These are phyloP conservation scores for Addax nasomaculatus DNA, from an alignment of 2,113 vertebrate genomes.

Conservation along the genomic window DNA sequence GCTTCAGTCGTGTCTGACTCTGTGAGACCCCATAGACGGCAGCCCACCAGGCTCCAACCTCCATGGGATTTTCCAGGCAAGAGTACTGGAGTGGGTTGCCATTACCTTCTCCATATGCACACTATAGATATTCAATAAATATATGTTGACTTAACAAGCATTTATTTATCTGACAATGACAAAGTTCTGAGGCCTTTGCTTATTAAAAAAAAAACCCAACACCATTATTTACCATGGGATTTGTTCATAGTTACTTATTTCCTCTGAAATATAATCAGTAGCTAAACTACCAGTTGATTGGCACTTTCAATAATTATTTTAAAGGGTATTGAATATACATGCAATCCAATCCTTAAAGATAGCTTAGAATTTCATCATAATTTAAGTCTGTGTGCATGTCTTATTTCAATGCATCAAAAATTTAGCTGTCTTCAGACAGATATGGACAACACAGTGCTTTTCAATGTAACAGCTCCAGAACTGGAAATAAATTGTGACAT, in stretches of 20 bases:
- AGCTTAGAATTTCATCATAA: neutral
- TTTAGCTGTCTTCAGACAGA: slow-evolving; percentile 11
- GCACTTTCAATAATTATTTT: slow-evolving; percentile 14
- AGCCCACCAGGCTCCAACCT: no score
- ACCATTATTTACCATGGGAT: neutral
- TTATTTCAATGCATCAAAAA: slow-evolving; percentile 24
- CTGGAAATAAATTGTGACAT: slow-evolving; percentile 44
- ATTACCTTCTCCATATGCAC: neutral
- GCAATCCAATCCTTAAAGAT: neutral
- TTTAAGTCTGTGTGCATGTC: neutral
- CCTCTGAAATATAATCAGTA: neutral
- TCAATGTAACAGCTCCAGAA: neutral
- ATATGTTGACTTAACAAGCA: neutral
- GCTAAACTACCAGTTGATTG: neutral
- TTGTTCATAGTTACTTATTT: neutral
- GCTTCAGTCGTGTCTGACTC: no score
- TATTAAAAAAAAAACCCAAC: neutral
- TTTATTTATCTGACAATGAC: neutral
- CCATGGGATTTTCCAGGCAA: no score
- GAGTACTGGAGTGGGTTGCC: no score
- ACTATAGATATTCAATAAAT: neutral
- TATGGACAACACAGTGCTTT: neutral
- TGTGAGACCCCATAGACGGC: no score
- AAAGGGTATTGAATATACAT: neutral
- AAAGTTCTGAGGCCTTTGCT: neutral